These are phyloP conservation scores for Etia nguti DNA, from an alignment of 2,113 vertebrate genomes.

Conservation along the genomic window DNA sequence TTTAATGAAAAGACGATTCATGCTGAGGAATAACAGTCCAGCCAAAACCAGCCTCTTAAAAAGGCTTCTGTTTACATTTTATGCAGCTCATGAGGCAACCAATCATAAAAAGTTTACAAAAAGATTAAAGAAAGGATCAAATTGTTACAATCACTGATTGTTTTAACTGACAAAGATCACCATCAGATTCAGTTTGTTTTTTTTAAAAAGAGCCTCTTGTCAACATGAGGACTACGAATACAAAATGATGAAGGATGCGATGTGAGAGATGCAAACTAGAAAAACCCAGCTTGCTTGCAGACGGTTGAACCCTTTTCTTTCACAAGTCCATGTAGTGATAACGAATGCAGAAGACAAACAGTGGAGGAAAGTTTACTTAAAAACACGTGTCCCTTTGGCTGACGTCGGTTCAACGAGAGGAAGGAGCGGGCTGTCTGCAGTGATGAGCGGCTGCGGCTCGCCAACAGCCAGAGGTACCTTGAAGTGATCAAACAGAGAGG, in stretches of 20 bases:
- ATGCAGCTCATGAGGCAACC: slow-evolving; percentile 41
- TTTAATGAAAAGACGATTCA: slow-evolving; percentile 42
- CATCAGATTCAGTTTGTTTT: not conserved
- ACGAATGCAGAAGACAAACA: not conserved
- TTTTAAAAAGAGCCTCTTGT: slow-evolving; percentile 2
- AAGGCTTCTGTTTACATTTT: slow-evolving; percentile 15
- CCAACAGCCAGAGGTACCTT: not conserved
- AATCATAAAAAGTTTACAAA: slow-evolving; percentile 41
- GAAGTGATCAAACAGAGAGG: not conserved
- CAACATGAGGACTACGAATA: slow-evolving; percentile 53
- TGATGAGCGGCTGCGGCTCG: not conserved
- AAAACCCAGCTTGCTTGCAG: slow-evolving; percentile 7
- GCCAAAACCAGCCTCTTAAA: slow-evolving; percentile 36
- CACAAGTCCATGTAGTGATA: slow-evolving; percentile 16
- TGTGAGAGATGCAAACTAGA: slow-evolving; percentile 10
- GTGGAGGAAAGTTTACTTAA: not conserved
- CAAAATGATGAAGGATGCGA: slow-evolving; percentile 22
- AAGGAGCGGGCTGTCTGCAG: not conserved
- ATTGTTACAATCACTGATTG: slow-evolving; percentile 39
- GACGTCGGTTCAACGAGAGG: slow-evolving; percentile 28
- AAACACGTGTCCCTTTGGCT: slow-evolving; percentile 59
- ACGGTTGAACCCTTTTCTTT: not conserved
- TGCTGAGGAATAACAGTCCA: slow-evolving; percentile 53
- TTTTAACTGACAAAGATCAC: not conserved
- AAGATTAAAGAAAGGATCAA: slow-evolving; percentile 28